Conservation (phyloP, 2,113 vertebrate species). For the Dascyllus trimaculatus region DNA sequence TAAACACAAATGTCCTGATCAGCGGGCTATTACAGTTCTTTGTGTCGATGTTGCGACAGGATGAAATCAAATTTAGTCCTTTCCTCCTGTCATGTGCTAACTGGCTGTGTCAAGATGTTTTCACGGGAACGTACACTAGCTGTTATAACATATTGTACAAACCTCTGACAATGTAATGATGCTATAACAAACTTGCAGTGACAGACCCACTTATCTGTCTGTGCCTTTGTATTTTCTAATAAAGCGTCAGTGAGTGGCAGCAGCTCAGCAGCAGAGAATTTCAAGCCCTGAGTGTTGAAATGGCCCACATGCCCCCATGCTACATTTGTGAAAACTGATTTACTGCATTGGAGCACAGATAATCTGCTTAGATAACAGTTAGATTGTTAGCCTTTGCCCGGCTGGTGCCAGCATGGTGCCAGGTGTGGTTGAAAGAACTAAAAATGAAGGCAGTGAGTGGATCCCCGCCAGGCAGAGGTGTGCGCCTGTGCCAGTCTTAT, state of each 20-base stretch:
- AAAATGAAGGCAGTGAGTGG: slow-evolving; percentile 61
- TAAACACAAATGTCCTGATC: slow-evolving; percentile 74
- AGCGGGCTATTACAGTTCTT: slow-evolving; percentile 49
- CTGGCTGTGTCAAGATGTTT: slow-evolving; percentile 37
- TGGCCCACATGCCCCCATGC: slow-evolving; percentile 44
- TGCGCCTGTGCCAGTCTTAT: slow-evolving; percentile 63
- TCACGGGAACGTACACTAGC: slow-evolving; percentile 5
- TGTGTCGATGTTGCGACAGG: slow-evolving; percentile 42
- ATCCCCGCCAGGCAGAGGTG: slow-evolving; percentile 69
- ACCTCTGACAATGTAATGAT: slow-evolving; percentile 2
- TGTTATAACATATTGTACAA: slow-evolving; percentile 4
- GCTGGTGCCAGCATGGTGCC: slow-evolving; percentile 61
- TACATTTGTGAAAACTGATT: slow-evolving; percentile 70
- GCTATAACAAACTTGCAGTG: background rate
- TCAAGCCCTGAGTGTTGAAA: slow-evolving; percentile 26
- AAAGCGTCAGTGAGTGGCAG: slow-evolving; percentile 10
- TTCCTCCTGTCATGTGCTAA: slow-evolving; percentile 38
- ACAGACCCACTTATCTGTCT: slow-evolving; percentile 1
- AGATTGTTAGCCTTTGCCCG: slow-evolving; percentile 66
- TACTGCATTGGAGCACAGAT: slow-evolving; percentile 63
- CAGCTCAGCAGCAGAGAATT: slow-evolving; percentile 20
- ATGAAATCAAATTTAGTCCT: slow-evolving; percentile 36
- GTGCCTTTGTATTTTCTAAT: background rate
- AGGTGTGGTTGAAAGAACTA: slow-evolving; percentile 68
- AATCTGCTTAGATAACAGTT: slow-evolving; percentile 66